A percentile compares a stretch with the other conserved stretches of the same genome.
phyloP scores from a whole-genome alignment of 2,888 invertebrate species.

The Drosophila putrida region DNA sequence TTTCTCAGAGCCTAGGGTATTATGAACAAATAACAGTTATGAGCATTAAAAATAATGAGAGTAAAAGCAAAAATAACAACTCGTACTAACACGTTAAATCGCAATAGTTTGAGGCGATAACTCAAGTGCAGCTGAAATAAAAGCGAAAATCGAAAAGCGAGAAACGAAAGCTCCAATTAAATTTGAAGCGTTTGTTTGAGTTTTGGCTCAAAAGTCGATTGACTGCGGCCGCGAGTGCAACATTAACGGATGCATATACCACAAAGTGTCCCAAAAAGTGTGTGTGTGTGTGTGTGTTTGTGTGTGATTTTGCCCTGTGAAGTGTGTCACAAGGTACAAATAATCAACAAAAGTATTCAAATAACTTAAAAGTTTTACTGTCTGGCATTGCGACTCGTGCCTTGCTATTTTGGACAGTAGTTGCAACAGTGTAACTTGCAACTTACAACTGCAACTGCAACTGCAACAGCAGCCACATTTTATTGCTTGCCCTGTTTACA shows the following conservation, averaged over 20 bases:
- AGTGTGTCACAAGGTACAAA: slow-evolving; percentile 31
- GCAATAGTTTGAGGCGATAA: slow-evolving; percentile 14
- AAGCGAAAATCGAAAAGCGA: slow-evolving; percentile 23
- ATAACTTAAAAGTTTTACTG: slow-evolving; percentile 67
- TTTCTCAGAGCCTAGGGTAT: neutral
- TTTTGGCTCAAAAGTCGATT: slow-evolving; percentile 49
- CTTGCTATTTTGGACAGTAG: neutral
- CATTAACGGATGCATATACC: slow-evolving; percentile 38
- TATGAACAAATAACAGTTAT: slow-evolving; percentile 3
- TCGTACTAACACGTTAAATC: slow-evolving; percentile 18
- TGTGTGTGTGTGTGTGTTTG: slow-evolving; percentile 2
- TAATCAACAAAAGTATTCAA: slow-evolving; percentile 36
- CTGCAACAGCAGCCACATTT: slow-evolving; percentile 20
- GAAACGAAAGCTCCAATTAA: slow-evolving; percentile 36
- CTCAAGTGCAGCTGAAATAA: slow-evolving; percentile 20
- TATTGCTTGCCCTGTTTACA: slow-evolving; percentile 2
- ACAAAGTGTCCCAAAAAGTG: slow-evolving; percentile 10
- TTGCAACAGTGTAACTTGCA: slow-evolving; percentile 16
- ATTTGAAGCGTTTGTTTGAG: slow-evolving; percentile 41
- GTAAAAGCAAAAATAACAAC: slow-evolving; percentile 20
- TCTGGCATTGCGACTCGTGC: slow-evolving; percentile 46
- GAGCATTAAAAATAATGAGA: slow-evolving; percentile 17
- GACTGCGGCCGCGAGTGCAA: slow-evolving; percentile 58
- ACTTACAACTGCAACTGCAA: slow-evolving; percentile 31
- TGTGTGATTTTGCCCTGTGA: slow-evolving; percentile 13